These are phyloP conservation scores for Heterotilapia buettikoferi DNA, from an alignment of 2,113 vertebrate species.

Conservation along the genomic window DNA sequence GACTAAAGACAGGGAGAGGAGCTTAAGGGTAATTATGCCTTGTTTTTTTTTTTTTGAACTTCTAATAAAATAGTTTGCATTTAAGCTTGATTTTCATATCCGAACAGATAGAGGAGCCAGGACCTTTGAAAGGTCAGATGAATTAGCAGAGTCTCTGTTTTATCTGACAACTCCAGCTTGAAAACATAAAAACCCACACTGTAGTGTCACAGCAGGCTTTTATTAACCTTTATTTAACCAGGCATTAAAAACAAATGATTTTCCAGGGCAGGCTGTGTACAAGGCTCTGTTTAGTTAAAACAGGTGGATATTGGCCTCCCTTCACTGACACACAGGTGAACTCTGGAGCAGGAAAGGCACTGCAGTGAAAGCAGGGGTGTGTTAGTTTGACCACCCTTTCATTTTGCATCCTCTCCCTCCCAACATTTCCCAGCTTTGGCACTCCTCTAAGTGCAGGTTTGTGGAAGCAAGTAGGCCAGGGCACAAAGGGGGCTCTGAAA, in stretches of 20 bases:
- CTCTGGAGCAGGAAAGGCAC: background rate
- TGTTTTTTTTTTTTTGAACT: constrained; percentile 14
- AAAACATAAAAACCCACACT: background rate
- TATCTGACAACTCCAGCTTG: background rate
- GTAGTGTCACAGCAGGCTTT: background rate
- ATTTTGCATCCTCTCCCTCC: background rate
- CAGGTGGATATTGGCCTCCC: background rate
- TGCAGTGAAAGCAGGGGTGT: background rate
- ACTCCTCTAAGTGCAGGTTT: constrained; percentile 15
- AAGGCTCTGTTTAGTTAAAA: background rate
- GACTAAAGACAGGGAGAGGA: constrained; percentile 61
- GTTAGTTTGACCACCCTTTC: constrained; percentile 17
- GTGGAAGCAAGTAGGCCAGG: constrained; percentile 33
- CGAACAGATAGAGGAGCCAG: background rate
- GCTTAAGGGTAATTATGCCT: constrained; percentile 60
- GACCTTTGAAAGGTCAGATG: background rate
- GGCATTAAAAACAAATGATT: background rate
- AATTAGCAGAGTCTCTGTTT: background rate
- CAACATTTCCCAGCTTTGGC: background rate
- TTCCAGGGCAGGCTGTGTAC: background rate
- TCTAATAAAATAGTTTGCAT: background rate
- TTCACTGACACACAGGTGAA: background rate
- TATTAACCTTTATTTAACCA: background rate
- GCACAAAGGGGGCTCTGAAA: constrained; percentile 25
- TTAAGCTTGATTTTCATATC: background rate